Evolutionary conservation across 2,797 vertebrate species (phyloP), one percentile per base, ranked within the genome.

Genomic region (Enteromius fasciolatus): DNA sequence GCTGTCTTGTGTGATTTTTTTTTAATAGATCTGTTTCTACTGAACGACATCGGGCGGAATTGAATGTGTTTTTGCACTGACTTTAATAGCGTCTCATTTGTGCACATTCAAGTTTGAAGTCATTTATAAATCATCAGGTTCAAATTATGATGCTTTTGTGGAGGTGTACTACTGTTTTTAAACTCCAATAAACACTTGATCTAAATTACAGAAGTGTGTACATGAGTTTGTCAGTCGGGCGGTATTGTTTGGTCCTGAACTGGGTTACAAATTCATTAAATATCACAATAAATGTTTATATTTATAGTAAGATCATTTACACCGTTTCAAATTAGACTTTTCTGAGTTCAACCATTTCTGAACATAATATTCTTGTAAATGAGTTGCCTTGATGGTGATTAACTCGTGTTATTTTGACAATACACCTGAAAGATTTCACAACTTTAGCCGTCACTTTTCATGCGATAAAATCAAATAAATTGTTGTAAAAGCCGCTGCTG

Each of bases 131-230:
- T 39, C 11, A 23, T 39, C 18, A 54, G 25, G 69, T 72, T 72
- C 2, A 6, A 6, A 76, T 61, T 23, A 10, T 39, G 11, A 59
- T 11, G 4, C 50, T 5, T 17, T 57, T n/a, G 7, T 14, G 23
- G 31, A 36, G 50, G 5, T 76, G 52, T 59, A 9, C 20, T 39
- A 5, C 52, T 59, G 33, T 41, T 41, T 59, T 41, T 41, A n/a
- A 41, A 59, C 52, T 25, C 14, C 41, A 57, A 75, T 39, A 75
- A 76, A 76, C 52, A 59, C 28, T 33, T 64, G 15, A 28, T 57
- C 10, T 57, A 23, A 23, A 59, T 23, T n/a, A 57, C n/a, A 23
- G 4, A 23, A 25, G 1, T 10, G 23, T 2, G 2, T 12, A 12
- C 12, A 59, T 63, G 25, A 63, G 5, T 5, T 25, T 14, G 10